Base-by-base conservation (phyloP, 2,113 vertebrate species). In the Elephantulus edwardii region DNA sequence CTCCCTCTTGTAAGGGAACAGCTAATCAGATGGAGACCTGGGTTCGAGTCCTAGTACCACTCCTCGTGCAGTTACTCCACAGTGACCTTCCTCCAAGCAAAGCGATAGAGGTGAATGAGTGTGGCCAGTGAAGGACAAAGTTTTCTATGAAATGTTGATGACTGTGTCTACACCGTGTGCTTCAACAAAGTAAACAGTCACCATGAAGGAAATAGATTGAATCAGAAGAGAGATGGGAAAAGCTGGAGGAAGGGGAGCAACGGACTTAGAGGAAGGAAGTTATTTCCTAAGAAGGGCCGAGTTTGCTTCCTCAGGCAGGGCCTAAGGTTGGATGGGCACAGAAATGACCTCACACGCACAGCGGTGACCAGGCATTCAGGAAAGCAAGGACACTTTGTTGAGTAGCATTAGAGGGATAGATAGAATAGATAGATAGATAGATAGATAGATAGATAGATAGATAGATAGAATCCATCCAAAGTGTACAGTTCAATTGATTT, bases 51-150 rank as follows among this genome's bases (percentile, higher is more conserved):
- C 20, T 58, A 42, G 8, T 8, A 24, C 19, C 28, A 80, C 8
- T 28, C n/a, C 8, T 0, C 30, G 42, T 19, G n/a, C 7, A 16
- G 8, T 11, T 62, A 9, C 3, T 42, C 28, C 2, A 1, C 0
- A 3, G 84, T 74, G 30, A 3, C 62, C 66, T 78, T 44, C 48
- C n/a, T 72, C 17, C 54, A 48, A 38, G 48, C 48, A 8, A 20
- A 38, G 9, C 4, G 1, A 35, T 0, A 6, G 5, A 11, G 14
- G 52, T 78, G 30, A 40, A 44, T 46, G 35, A 35, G n/a, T n/a
- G n/a, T n/a, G n/a, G n/a, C 52, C 30, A 3, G 20, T 8, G 4
- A 46, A 42, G 48, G 6, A 3, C 5, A 40, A 28, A 30, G 26
- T 19, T 10, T 54, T 60, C 66, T 66, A 1, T 13, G n/a, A n/a